phyloP scores from a whole-genome alignment of 2,113 vertebrate species.

The Dinomys branickii region DNA sequence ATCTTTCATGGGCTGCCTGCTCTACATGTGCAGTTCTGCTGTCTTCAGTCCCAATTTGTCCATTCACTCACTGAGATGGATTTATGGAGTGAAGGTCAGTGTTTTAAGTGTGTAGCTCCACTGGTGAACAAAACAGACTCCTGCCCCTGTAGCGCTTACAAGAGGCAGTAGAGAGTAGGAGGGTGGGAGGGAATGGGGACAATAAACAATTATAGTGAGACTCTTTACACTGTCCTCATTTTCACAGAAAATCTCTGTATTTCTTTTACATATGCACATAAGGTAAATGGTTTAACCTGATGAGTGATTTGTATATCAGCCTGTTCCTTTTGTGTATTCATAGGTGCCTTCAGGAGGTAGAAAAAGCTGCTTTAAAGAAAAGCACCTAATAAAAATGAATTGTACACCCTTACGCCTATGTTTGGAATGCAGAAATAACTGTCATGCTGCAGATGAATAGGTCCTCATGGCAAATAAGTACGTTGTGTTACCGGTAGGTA shows the following conservation, averaged over 20 bases:
- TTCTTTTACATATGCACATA: not conserved
- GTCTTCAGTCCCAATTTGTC: not conserved
- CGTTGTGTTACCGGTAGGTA: slow-evolving; percentile 21
- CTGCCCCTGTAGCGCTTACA: not conserved
- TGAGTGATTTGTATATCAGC: not conserved
- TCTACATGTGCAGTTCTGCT: not conserved
- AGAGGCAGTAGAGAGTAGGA: not conserved
- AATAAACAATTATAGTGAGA: not conserved
- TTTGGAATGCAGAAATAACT: slow-evolving; percentile 35
- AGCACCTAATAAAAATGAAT: slow-evolving; percentile 37
- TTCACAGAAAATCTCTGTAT: not conserved
- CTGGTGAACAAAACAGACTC: not conserved
- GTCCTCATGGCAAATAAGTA: not conserved
- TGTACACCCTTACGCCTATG: not conserved
- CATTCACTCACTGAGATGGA: not conserved
- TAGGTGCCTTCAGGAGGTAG: not conserved
- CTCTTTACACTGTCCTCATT: not conserved
- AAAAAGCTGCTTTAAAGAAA: not conserved
- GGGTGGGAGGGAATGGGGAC: not conserved
- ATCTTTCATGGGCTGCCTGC: not conserved
- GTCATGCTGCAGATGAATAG: not conserved
- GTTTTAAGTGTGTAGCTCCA: not conserved
- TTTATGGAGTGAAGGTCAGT: not conserved
- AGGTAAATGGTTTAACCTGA: slow-evolving; percentile 5
- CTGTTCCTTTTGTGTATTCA: not conserved